Evolutionary conservation across 2,888 invertebrate genomes (phyloP).

Genomic region (Polydrusus pterygomalis): DNA sequence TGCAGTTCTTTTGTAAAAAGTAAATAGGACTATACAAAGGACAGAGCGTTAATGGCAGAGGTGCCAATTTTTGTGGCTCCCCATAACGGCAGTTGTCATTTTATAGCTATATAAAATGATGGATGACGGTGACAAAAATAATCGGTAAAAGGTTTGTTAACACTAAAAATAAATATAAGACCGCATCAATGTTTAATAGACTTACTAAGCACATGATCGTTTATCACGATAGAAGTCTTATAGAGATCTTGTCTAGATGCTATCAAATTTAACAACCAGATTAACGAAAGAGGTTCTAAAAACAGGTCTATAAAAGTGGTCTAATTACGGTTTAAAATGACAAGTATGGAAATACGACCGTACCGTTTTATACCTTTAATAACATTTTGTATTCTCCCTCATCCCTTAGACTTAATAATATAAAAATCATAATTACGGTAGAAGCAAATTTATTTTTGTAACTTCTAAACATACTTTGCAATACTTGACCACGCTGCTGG

Average conservation of each 20-base stretch:
- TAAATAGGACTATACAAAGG: conserved; percentile 35
- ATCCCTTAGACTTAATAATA: too few relatives aligned
- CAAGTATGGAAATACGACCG: too few relatives aligned
- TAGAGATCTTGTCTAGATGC: not conserved
- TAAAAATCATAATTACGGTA: too few relatives aligned
- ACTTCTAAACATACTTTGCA: too few relatives aligned
- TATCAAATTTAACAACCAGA: not conserved
- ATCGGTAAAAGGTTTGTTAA: conserved; percentile 5
- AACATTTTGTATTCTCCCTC: too few relatives aligned
- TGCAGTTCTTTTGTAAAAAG: conserved; percentile 36
- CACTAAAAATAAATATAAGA: conserved; percentile 12
- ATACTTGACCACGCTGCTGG: too few relatives aligned
- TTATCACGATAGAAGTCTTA: not conserved
- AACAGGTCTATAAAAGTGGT: too few relatives aligned
- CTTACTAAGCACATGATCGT: too few relatives aligned
- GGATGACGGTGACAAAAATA: conserved; percentile 14
- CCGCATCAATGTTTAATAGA: not conserved
- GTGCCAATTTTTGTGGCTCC: conserved; percentile 34
- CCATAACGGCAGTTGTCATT: conserved; percentile 11
- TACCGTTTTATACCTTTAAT: too few relatives aligned
- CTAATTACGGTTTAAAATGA: too few relatives aligned
- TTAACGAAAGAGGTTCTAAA: not conserved
- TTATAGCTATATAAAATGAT: conserved; percentile 30
- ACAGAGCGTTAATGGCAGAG: conserved; percentile 31
- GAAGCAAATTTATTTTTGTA: too few relatives aligned